Evolutionary conservation across 2,113 vertebrate species (phyloP).

Genomic region (Abramis brama): DNA sequence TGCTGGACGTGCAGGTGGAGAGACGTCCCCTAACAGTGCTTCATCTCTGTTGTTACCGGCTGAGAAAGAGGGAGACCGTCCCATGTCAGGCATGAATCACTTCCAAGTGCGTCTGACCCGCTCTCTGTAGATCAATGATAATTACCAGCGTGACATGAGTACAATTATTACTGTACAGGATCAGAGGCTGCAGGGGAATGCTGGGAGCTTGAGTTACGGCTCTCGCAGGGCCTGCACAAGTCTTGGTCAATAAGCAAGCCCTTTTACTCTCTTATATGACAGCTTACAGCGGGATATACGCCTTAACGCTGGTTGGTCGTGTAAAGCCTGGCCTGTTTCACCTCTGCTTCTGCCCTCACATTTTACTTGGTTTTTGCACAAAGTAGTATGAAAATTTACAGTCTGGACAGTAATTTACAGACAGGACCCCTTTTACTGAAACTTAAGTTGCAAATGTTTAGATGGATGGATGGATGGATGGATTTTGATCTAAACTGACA

Average conservation of each 20-base stretch:
- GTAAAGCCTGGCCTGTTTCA: slow-evolving; percentile 60
- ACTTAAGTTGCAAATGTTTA: too few species aligned
- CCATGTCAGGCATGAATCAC: slow-evolving; percentile 87
- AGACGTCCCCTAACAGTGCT: slow-evolving; percentile 19
- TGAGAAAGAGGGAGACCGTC: slow-evolving; percentile 20
- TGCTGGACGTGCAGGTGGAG: neutral
- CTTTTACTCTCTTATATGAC: slow-evolving; percentile 80
- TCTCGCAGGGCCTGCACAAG: slow-evolving; percentile 84
- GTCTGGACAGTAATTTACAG: too few species aligned
- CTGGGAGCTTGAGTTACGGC: slow-evolving; percentile 83
- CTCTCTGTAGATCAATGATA: slow-evolving; percentile 92
- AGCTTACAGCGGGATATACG: slow-evolving; percentile 79
- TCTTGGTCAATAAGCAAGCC: slow-evolving; percentile 86
- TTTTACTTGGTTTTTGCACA: neutral
- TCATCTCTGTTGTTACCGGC: slow-evolving; percentile 14
- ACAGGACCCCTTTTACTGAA: too few species aligned
- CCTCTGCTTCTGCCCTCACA: neutral
- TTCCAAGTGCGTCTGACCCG: slow-evolving; percentile 82
- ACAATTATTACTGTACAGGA: slow-evolving; percentile 96
- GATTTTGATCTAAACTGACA: neutral
- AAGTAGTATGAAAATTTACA: neutral
- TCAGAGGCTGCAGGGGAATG: slow-evolving; percentile 84
- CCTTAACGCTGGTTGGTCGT: slow-evolving; percentile 74
- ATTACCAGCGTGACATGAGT: slow-evolving; percentile 96
- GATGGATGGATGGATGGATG: too few species aligned